Percentiles rank a stretch among this genome's conserved stretches.
Conservation (phyloP, 2,888 invertebrate species). For the Philopedon plagiatum region DNA sequence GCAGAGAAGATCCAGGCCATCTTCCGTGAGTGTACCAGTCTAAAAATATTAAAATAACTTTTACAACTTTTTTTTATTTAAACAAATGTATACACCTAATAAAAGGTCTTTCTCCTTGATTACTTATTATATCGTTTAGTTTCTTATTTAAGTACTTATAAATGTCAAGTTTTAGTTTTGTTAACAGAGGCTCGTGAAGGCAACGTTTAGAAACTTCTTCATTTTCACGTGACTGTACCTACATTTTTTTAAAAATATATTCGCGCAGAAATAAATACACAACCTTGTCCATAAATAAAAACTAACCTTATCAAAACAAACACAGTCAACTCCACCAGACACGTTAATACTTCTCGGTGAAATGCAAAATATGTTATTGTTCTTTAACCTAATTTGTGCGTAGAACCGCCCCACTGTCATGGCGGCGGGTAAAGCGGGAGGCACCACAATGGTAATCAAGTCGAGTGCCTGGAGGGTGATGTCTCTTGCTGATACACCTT, state of each 20-base stretch:
- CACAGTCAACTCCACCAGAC: slow-evolving; percentile 89
- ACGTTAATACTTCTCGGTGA: slow-evolving; percentile 95
- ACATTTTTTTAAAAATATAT: too few relatives aligned
- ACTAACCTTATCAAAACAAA: slow-evolving; percentile 90
- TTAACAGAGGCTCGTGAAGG: too few relatives aligned
- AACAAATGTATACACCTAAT: too few relatives aligned
- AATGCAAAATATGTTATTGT: slow-evolving; percentile 88
- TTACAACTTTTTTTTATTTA: too few relatives aligned
- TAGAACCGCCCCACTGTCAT: slow-evolving; percentile 96
- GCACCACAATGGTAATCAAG: slow-evolving; percentile 95
- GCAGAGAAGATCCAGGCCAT: slow-evolving; percentile 96
- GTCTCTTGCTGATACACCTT: slow-evolving; percentile 74
- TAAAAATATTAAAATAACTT: slow-evolving; percentile 66
- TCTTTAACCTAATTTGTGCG: slow-evolving; percentile 87
- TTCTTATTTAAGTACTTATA: too few relatives aligned
- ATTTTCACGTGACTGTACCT: too few relatives aligned
- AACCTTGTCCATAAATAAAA: slow-evolving; percentile 8
- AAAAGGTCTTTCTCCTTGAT: too few relatives aligned
- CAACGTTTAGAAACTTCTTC: too few relatives aligned
- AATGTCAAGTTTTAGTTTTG: too few relatives aligned
- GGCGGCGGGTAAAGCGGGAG: slow-evolving; percentile 95
- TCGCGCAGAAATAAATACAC: too few relatives aligned
- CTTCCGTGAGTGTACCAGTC: slow-evolving; percentile 97
- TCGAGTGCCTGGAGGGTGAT: slow-evolving; percentile 87
- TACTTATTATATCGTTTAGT: too few relatives aligned